phyloP scores from a whole-genome alignment of 2,797 vertebrate genomes.

The Micromesistius poutassou region DNA sequence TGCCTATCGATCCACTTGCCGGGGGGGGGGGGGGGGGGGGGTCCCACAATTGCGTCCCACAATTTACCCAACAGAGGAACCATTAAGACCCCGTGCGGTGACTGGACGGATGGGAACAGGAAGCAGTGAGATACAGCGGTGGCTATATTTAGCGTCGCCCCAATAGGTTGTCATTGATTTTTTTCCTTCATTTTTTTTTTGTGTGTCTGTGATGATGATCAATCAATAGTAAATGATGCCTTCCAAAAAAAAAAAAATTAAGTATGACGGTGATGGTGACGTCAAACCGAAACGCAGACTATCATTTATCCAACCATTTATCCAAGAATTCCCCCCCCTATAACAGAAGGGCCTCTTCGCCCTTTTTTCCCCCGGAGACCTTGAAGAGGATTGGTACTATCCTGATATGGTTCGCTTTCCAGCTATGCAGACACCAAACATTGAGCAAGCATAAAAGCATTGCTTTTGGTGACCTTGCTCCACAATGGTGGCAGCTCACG shows the following conservation, averaged over 20 bases:
- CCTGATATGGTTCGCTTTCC: not conserved
- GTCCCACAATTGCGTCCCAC: constrained; percentile 55
- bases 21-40: not conserved
- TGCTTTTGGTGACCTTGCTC: not conserved
- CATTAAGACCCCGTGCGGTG: constrained; percentile 44
- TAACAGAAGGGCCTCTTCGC: constrained; percentile 29
- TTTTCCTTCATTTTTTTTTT: constrained; percentile 7
- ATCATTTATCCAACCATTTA: constrained; percentile 30
- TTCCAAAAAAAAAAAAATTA: constrained; percentile 12
- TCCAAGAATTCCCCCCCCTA: constrained; percentile 12
- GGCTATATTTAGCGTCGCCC: constrained; percentile 39
- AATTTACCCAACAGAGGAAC: constrained; percentile 46
- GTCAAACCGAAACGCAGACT: constrained; percentile 27
- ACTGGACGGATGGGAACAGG: constrained; percentile 42
- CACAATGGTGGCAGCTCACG: too few relatives aligned
- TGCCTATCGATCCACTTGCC: constrained; percentile 55
- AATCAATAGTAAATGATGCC: constrained; percentile 42
- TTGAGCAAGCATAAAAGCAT: not conserved
- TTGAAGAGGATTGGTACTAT: not conserved
- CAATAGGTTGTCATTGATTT: constrained; percentile 42
- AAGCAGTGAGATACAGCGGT: constrained; percentile 53
- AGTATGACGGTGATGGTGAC: constrained; percentile 21
- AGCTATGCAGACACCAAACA: not conserved
- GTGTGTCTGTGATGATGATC: constrained; percentile 31
- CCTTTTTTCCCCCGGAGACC: not conserved